Evolutionary conservation across 2,888 invertebrate genomes (phyloP).

Genomic region (Orthosia cruda): DNA sequence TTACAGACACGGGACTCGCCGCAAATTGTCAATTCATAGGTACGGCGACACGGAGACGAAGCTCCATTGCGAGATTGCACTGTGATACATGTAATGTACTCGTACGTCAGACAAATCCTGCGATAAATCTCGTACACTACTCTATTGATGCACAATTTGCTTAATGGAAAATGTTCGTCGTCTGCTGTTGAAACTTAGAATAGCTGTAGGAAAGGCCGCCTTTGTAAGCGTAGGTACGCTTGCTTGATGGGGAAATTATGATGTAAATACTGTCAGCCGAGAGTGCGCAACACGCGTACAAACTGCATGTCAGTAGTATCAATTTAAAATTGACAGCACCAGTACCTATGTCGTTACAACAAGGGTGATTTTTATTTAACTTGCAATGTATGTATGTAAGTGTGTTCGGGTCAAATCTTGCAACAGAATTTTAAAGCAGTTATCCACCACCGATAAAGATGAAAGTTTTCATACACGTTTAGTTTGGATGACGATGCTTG

Average conservation of each 20-base stretch:
- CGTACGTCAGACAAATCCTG: conserved; percentile 1
- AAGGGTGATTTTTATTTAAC: not conserved
- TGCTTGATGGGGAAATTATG: not conserved
- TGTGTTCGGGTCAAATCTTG: too few species aligned
- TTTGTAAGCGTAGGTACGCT: not conserved
- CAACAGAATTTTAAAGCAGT: too few species aligned
- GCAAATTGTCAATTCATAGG: conserved; percentile 48
- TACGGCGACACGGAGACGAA: not conserved
- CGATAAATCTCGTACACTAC: conserved; percentile 29
- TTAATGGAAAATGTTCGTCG: conserved; percentile 17
- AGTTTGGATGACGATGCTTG: too few species aligned
- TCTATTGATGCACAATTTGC: conserved; percentile 43
- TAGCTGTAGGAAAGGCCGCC: too few species aligned
- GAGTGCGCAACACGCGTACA: too few species aligned
- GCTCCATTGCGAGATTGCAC: conserved; percentile 55
- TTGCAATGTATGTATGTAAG: too few species aligned
- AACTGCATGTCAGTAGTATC: not conserved
- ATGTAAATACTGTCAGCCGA: not conserved
- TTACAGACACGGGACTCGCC: not conserved
- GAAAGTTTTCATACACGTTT: too few species aligned
- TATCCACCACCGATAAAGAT: too few species aligned
- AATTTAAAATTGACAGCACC: not conserved
- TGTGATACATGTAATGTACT: conserved; percentile 36
- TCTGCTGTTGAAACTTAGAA: conserved; percentile 3
- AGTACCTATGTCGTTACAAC: not conserved